phyloP scores from a whole-genome alignment of 2,113 vertebrate genomes.

The Empidonax traillii region DNA sequence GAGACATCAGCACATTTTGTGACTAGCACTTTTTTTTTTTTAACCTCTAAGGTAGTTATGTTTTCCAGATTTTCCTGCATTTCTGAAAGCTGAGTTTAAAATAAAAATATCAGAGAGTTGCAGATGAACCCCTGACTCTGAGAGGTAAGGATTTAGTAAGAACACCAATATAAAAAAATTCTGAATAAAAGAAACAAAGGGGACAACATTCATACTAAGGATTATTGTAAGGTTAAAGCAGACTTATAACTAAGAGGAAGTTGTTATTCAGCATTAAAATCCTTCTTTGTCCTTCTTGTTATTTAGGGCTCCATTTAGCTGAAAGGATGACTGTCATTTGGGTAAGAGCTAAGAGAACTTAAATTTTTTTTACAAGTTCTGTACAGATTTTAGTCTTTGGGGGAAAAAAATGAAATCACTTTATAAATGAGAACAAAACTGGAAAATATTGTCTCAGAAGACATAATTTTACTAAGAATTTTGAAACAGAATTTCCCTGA shows the following conservation, averaged over 20 bases:
- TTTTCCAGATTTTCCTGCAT: neutral
- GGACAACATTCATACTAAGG: neutral
- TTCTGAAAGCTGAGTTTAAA: neutral
- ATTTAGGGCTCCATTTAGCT: neutral
- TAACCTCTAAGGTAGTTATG: neutral
- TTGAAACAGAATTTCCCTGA: neutral
- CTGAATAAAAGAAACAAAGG: neutral
- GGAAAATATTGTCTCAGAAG: neutral
- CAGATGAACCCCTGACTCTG: neutral
- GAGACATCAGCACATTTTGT: neutral
- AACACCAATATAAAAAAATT: neutral
- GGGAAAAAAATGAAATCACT: neutral
- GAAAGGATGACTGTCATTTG: neutral
- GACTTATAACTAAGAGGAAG: neutral
- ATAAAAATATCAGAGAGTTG: neutral
- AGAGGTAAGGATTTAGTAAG: neutral
- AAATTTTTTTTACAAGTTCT: neutral
- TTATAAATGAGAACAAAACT: conserved; percentile 1
- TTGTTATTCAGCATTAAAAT: neutral
- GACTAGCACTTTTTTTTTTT: fast-evolving
- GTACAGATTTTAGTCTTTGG: neutral
- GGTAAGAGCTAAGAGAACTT: neutral
- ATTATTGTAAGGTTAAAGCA: neutral
- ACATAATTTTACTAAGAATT: neutral
- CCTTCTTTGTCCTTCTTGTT: neutral